phyloP scores from a whole-genome alignment of 2,797 vertebrate genomes.

The Rhinophrynus dorsalis region DNA sequence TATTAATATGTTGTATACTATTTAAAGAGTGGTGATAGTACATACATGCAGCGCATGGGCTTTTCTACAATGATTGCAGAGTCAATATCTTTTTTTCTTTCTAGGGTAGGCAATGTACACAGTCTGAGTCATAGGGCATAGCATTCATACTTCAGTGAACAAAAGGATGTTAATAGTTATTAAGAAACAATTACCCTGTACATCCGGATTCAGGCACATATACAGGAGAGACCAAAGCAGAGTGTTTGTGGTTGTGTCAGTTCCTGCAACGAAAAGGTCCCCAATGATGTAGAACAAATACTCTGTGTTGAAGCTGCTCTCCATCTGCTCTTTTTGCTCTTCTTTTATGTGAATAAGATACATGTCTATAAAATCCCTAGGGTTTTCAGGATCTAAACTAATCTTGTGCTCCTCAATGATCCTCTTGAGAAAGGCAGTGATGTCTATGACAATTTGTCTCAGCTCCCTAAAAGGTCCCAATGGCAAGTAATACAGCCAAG shows the following conservation, averaged over 20 bases:
- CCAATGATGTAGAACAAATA: slow-evolving; percentile 92
- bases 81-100: too few relatives aligned
- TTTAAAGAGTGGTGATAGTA: too few relatives aligned
- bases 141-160: too few relatives aligned
- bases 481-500: slow-evolving; percentile 86
- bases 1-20: too few relatives aligned
- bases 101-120: too few relatives aligned
- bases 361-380: slow-evolving; percentile 92
- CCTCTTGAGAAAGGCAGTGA: slow-evolving; percentile 83
- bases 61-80: too few relatives aligned
- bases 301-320: slow-evolving; percentile 85
- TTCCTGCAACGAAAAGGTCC: slow-evolving; percentile 94
- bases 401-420: slow-evolving; percentile 82
- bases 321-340: slow-evolving; percentile 57
- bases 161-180: too few relatives aligned
- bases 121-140: too few relatives aligned
- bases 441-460: slow-evolving; percentile 79
- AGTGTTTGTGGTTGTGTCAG: slow-evolving; percentile 92
- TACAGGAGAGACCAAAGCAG: slow-evolving; percentile 91
- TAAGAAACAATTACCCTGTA: slow-evolving; percentile 96
- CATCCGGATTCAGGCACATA: slow-evolving; percentile 79
- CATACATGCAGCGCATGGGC: too few relatives aligned
- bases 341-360: slow-evolving; percentile 82
- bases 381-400: slow-evolving; percentile 76
- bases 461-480: slow-evolving; percentile 85